phyloP scores from a whole-genome alignment of 2,888 invertebrate genomes.

The Lithophane socia region DNA sequence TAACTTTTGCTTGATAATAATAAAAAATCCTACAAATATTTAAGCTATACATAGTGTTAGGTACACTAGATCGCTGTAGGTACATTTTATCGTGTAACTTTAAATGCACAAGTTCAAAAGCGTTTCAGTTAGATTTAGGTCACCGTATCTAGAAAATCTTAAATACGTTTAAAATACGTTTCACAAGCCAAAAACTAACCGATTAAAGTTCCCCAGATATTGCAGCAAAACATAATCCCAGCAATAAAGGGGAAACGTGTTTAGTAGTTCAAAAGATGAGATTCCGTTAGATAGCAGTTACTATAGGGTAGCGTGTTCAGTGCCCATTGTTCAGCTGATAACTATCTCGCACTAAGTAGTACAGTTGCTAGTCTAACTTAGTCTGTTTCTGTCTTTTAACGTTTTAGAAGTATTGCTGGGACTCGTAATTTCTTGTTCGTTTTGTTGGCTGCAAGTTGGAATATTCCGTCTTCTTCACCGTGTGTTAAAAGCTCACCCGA shows the following conservation, averaged over 20 bases:
- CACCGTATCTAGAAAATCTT: too few relatives aligned
- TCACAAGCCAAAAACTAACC: conserved; percentile 21
- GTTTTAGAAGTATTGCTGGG: conserved; percentile 40
- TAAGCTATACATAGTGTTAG: neutral
- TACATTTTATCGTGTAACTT: too few relatives aligned
- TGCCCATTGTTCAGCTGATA: conserved; percentile 56
- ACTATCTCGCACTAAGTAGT: conserved; percentile 59
- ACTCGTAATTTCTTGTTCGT: conserved; percentile 38
- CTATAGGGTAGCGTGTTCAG: conserved; percentile 56
- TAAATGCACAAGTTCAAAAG: too few relatives aligned
- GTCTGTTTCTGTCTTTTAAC: conserved; percentile 49
- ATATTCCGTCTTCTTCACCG: conserved; percentile 20
- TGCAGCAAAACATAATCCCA: conserved; percentile 43
- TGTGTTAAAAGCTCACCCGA: neutral
- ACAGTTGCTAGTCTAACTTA: conserved; percentile 52
- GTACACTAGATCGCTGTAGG: neutral
- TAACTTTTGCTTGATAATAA: neutral
- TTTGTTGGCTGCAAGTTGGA: conserved; percentile 22
- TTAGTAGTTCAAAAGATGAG: conserved; percentile 57
- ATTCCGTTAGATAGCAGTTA: conserved; percentile 43
- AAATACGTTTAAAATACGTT: neutral
- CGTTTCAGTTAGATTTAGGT: too few relatives aligned
- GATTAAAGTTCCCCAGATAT: conserved; percentile 44
- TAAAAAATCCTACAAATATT: neutral
- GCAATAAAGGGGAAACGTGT: conserved; percentile 54